Conservation (phyloP, 2,888 invertebrate genomes). For the Aspidapion aeneum region DNA sequence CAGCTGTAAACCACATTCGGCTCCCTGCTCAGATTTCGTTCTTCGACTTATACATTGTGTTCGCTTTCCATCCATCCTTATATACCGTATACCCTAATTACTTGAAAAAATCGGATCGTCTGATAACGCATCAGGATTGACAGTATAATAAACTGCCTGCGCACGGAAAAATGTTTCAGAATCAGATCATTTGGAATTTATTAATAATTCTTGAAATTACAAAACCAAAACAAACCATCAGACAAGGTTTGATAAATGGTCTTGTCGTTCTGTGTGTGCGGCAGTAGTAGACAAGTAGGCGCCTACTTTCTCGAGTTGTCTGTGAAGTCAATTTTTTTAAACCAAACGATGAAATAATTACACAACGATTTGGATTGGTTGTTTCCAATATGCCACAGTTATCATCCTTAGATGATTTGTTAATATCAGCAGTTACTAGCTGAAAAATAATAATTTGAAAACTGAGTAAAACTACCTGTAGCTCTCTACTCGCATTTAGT, state of each 20-base stretch:
- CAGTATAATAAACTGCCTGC: background rate
- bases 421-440: background rate
- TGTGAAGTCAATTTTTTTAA: background rate
- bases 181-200: background rate
- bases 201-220: background rate
- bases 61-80: too few relatives aligned
- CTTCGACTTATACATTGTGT: background rate
- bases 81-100: background rate
- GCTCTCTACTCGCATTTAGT: background rate
- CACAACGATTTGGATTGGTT: background rate
- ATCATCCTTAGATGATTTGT: background rate
- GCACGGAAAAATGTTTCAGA: background rate
- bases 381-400: too few relatives aligned
- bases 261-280: too few relatives aligned
- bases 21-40: background rate
- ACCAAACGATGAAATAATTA: background rate
- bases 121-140: background rate
- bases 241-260: background rate
- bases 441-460: background rate
- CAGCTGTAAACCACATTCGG: constrained; percentile 25
- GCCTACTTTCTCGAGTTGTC: background rate
- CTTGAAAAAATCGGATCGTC: background rate
- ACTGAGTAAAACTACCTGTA: background rate
- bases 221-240: background rate
- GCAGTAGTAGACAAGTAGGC: background rate